Evolutionary conservation across 1,140 invertebrate species (phyloP), one percentile per base, ranked within the genome.

Genomic region (Drosophila nannoptera): DNA sequence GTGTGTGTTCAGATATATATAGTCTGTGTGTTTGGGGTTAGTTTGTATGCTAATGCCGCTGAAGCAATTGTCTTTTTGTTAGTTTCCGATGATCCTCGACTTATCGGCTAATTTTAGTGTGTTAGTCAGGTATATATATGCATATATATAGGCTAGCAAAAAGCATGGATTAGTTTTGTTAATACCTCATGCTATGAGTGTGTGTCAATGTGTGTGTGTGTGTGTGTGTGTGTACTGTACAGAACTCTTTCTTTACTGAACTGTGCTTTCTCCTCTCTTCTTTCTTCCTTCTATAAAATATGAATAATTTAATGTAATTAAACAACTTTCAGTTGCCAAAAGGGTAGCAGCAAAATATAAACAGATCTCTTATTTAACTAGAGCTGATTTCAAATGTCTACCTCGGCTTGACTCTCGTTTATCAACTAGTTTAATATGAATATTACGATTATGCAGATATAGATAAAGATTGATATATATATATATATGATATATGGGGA

Each of bases 101-200:
- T 86, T 82, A 82, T 35, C 35, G 8, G 11, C 54, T 78, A 78
- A 67, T 69, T 75, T 81, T 78, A 87, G 82, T 86, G 67, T 64
- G 46, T 84, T 87, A 87, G 82, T 87, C 82, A 72, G 78, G 77
- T 77, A 32, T 42, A n/a, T 68, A 22, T 50, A 46, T 56, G 67
- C 55, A 22, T 22, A 43, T 43, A 42, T 56, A 40, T 46, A 32
- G n/a, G 48, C 14, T 22, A 11, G 2, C 43, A n/a, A 49, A 43
- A 4, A 49, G 11, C 7, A 49, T 16, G 45, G 56, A 64, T 75
- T 60, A 69, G 64, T 75, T 22, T 52, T 71, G 61, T 77, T 82
- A 77, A 45, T 81, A 42, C n/a, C 46, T 36, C 40, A 33, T 38
- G 61, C 46, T n/a, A 11, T 56, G 46, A 61, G 40, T 64, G n/a